These are phyloP conservation scores for Atta colombica DNA, from an alignment of 1,140 invertebrate species.

Conservation along the genomic window DNA sequence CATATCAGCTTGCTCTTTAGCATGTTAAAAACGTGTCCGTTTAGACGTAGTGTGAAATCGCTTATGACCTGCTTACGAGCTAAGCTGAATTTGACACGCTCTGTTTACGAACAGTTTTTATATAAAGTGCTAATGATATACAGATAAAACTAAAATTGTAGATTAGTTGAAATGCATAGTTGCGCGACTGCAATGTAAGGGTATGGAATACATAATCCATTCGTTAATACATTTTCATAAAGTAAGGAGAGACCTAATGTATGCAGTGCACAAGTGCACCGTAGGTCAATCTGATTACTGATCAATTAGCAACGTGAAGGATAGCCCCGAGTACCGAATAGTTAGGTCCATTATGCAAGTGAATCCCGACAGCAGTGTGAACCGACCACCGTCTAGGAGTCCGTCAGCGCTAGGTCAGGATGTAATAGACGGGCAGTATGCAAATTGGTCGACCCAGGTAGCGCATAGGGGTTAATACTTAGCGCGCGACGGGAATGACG, in stretches of 20 bases:
- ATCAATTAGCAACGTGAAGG: conserved; percentile 52
- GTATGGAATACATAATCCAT: background rate
- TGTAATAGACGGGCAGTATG: conserved; percentile 65
- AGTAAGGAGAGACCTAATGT: background rate
- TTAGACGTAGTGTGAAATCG: conserved; percentile 45
- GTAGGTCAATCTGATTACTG: conserved; percentile 41
- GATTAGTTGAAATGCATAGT: background rate
- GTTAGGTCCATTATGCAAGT: conserved; percentile 61
- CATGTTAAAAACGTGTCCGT: conserved; percentile 35
- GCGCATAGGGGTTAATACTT: conserved; percentile 63
- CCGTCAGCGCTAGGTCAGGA: conserved; percentile 50
- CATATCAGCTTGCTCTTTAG: conserved; percentile 43
- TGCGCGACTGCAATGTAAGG: background rate
- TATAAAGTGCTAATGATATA: background rate
- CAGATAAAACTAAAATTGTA: conserved; percentile 19
- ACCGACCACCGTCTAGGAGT: conserved; percentile 38
- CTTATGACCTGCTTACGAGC: conserved; percentile 42
- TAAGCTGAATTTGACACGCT: conserved; percentile 49
- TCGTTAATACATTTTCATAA: conserved; percentile 15
- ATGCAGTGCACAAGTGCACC: conserved; percentile 8
- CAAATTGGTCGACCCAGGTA: conserved; percentile 64
- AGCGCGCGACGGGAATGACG: conserved; percentile 53
- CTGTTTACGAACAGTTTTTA: conserved; percentile 21
- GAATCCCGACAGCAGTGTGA: conserved; percentile 19
- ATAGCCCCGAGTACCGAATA: conserved; percentile 53